phyloP scores from a whole-genome alignment of 2,888 invertebrate species.

The Thecophora atra region DNA sequence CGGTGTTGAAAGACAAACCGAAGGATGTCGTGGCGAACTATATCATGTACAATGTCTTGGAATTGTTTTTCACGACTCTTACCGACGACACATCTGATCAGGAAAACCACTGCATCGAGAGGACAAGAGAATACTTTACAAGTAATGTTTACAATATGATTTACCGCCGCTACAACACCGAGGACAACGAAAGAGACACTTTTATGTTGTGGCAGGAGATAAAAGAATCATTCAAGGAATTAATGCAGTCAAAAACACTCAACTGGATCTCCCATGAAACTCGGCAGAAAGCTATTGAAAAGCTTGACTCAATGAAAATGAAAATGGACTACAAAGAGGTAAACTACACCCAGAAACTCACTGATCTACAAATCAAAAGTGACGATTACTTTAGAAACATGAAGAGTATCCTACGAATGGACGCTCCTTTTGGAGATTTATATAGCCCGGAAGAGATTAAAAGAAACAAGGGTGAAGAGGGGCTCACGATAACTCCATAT shows the following conservation, averaged over 20 bases:
- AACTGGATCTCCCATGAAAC: slow-evolving; percentile 47
- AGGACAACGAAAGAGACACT: slow-evolving; percentile 51
- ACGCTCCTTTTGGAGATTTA: no score
- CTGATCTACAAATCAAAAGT: slow-evolving; percentile 46
- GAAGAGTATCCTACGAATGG: slow-evolving; percentile 37
- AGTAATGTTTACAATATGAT: slow-evolving; percentile 60
- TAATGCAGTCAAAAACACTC: no score
- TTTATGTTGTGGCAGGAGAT: slow-evolving; percentile 55
- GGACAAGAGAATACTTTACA: slow-evolving; percentile 53
- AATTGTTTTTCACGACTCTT: slow-evolving; percentile 47
- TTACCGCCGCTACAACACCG: slow-evolving; percentile 52
- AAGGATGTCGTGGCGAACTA: slow-evolving; percentile 57
- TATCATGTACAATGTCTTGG: slow-evolving; percentile 54
- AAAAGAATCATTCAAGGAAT: no score
- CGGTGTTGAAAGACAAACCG: slow-evolving; percentile 47
- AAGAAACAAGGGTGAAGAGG: no score
- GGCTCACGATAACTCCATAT: no score
- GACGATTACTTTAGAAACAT: slow-evolving; percentile 51
- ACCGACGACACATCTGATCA: slow-evolving; percentile 40
- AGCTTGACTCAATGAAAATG: slow-evolving; percentile 53
- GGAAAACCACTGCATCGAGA: slow-evolving; percentile 47
- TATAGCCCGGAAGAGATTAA: no score
- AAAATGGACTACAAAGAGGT: slow-evolving; percentile 50
- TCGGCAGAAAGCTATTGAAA: slow-evolving; percentile 50
- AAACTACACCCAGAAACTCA: slow-evolving; percentile 53